These are phyloP conservation scores for Chunga burmeisteri DNA, from an alignment of 2,113 vertebrate genomes.

Conservation along the genomic window DNA sequence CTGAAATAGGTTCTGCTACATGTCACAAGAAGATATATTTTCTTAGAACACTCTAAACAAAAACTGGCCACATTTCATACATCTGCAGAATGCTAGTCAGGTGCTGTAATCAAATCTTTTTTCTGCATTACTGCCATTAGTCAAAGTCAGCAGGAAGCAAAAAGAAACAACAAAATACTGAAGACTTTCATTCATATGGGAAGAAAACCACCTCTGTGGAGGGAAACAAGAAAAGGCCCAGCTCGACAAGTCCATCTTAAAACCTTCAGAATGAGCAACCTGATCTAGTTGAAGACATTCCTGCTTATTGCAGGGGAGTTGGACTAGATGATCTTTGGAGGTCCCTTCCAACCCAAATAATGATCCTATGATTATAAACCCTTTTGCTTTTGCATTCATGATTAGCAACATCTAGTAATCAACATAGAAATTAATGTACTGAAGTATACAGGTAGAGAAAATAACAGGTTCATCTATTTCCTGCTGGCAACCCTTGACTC, in stretches of 20 bases:
- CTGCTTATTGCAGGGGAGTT: background rate
- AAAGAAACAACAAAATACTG: background rate
- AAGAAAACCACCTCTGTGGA: background rate
- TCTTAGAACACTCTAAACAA: background rate
- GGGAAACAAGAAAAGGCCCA: background rate
- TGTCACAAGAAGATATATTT: background rate
- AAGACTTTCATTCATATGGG: background rate
- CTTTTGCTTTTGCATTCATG: background rate
- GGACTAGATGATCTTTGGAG: background rate
- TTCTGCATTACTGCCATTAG: background rate
- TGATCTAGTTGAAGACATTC: background rate
- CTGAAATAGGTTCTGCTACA: background rate
- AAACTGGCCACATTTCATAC: background rate
- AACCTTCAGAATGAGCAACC: background rate
- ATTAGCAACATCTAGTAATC: background rate
- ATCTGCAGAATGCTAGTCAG: background rate
- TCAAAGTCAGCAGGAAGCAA: background rate
- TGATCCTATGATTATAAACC: background rate
- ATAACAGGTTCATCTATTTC: background rate
- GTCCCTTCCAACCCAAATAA: background rate
- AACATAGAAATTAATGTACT: background rate
- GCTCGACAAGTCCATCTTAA: background rate
- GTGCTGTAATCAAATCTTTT: background rate
- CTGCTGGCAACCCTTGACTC: background rate
- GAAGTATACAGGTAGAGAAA: background rate